Evolutionary conservation across 1,140 invertebrate species (phyloP).

Genomic region (Nasonia vitripennis): DNA sequence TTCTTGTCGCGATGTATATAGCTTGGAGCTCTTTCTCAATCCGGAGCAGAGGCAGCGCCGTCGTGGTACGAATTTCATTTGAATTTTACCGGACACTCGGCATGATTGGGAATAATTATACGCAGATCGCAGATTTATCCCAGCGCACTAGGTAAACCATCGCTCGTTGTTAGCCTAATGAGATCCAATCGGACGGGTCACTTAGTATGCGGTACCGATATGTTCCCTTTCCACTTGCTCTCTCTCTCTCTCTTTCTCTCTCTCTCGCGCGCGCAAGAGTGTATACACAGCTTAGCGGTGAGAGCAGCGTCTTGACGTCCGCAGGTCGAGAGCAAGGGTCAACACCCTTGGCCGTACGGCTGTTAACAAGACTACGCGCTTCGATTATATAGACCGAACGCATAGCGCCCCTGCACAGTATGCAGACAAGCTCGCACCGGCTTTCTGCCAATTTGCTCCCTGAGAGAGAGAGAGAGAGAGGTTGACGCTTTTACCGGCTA

Average conservation of each 20-base stretch:
- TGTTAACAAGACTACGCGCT: constrained; percentile 29
- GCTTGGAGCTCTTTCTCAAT: neutral
- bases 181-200: constrained; percentile 67
- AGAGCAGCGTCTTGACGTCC: neutral
- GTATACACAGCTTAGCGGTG: too few relatives aligned
- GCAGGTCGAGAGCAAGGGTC: constrained; percentile 62
- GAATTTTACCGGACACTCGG: too few relatives aligned
- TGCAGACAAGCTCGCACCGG: neutral
- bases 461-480: neutral
- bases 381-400: neutral
- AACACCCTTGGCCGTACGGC: constrained; percentile 55
- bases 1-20: neutral
- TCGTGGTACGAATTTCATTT: too few relatives aligned
- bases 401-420: constrained; percentile 20
- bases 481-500: constrained; percentile 17
- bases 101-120: neutral
- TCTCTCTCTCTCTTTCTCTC: too few relatives aligned
- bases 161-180: constrained; percentile 66
- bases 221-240: constrained; percentile 59
- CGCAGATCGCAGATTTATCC: constrained; percentile 3
- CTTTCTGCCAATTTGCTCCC: constrained; percentile 11
- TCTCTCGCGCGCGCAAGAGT: too few relatives aligned
- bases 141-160: constrained; percentile 49
- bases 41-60: neutral
- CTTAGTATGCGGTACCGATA: constrained; percentile 65